These are phyloP conservation scores for Netelia inedita DNA, from an alignment of 2,888 invertebrate species.

Conservation along the genomic window DNA sequence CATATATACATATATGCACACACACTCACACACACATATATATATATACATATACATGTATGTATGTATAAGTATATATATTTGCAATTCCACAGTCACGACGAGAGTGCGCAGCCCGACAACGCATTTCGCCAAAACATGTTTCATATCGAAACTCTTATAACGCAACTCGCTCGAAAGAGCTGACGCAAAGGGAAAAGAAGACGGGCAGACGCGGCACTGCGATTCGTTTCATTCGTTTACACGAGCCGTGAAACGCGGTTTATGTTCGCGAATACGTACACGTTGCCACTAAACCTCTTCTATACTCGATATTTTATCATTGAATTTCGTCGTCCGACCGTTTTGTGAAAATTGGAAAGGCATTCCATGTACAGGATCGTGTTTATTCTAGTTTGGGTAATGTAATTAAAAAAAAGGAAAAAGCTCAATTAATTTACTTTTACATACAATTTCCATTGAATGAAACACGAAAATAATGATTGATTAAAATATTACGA, in stretches of 20 bases:
- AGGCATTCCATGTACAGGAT: no score
- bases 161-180: conserved; percentile 32
- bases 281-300: background rate
- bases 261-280: background rate
- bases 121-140: conserved; percentile 68
- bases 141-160: conserved; percentile 65
- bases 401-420: no score
- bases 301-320: conserved; percentile 18
- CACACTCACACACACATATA: background rate
- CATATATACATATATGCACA: background rate
- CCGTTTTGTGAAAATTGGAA: background rate
- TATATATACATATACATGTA: background rate
- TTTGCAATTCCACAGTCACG: conserved; percentile 6
- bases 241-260: conserved; percentile 26
- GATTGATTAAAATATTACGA: no score
- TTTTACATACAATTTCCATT: no score
- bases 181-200: conserved; percentile 43
- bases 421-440: no score
- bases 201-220: conserved; percentile 26
- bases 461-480: no score
- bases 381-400: no score
- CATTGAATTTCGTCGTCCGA: background rate
- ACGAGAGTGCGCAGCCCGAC: conserved; percentile 49
- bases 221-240: conserved; percentile 38
- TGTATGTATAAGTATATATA: background rate